These are phyloP conservation scores for Drosophila virilis DNA, from an alignment of 1,140 invertebrate genomes.

Conservation along the genomic window DNA sequence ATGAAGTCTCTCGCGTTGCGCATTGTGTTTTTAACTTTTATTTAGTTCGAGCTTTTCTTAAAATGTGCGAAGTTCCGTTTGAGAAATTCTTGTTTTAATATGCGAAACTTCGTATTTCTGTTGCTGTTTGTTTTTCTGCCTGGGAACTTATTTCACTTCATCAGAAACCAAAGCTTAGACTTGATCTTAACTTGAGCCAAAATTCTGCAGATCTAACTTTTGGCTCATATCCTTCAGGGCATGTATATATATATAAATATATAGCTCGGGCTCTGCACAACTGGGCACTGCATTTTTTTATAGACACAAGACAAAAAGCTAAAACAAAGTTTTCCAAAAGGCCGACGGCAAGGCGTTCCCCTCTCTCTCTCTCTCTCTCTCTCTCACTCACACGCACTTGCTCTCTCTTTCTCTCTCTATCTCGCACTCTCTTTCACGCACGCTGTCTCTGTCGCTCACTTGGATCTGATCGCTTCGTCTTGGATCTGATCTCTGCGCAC, in stretches of 20 bases:
- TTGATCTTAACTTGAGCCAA: too few species aligned
- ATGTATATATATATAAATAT: too few species aligned
- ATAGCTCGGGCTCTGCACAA: neutral
- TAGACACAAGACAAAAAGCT: neutral
- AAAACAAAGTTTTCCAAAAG: neutral
- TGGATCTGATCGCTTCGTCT: neutral
- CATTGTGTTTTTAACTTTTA: too few species aligned
- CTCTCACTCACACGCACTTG: neutral
- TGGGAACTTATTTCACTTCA: neutral
- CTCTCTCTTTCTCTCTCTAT: neutral
- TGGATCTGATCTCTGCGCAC: neutral
- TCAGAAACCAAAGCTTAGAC: too few species aligned
- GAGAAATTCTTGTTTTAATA: too few species aligned
- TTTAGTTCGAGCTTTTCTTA: too few species aligned
- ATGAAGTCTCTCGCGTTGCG: neutral
- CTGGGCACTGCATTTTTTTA: too few species aligned
- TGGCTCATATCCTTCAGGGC: neutral
- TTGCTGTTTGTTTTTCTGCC: too few species aligned
- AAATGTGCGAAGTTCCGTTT: too few species aligned
- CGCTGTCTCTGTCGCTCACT: neutral
- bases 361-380: slow-evolving; percentile 4
- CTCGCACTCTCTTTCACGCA: neutral
- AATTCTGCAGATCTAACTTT: too few species aligned
- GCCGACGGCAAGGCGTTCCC: neutral
- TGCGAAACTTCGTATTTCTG: too few species aligned